Conservation (phyloP, 2,888 invertebrate species). For the Holacanthella duospinosa region DNA sequence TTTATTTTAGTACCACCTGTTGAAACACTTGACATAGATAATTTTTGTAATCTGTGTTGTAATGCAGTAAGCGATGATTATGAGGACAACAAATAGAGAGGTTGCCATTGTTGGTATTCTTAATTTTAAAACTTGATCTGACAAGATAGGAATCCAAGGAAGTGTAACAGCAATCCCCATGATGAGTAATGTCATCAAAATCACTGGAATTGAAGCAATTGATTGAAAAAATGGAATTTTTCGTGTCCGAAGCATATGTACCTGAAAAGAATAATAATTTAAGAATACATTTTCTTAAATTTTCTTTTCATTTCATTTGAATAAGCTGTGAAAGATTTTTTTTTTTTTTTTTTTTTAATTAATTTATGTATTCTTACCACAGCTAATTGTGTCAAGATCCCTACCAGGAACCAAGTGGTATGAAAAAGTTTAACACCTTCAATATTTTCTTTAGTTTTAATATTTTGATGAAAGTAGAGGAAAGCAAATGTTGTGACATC, state of each 20-base stretch:
- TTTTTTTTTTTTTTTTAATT: too few species aligned
- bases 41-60: conserved; percentile 23
- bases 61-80: conserved; percentile 14
- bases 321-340: too few species aligned
- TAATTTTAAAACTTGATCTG: conserved; percentile 9
- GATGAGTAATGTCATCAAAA: conserved; percentile 8
- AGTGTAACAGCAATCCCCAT: conserved; percentile 16
- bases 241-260: conserved; percentile 20
- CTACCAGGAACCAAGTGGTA: conserved; percentile 22
- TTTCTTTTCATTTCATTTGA: too few species aligned
- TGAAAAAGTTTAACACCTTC: conserved; percentile 11
- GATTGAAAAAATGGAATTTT: conserved; percentile 22
- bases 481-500: conserved; percentile 19
- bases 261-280: too few species aligned
- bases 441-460: background rate
- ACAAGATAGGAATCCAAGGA: conserved; percentile 14
- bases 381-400: conserved; percentile 19
- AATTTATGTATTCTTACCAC: too few species aligned
- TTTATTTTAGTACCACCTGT: conserved; percentile 19
- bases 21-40: conserved; percentile 17
- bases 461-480: conserved; percentile 16
- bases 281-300: too few species aligned
- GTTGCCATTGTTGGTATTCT: background rate
- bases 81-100: conserved; percentile 13
- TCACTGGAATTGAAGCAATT: conserved; percentile 13